These are phyloP conservation scores for Leptopilina clavipes DNA, from an alignment of 1,140 invertebrate species.

Conservation along the genomic window DNA sequence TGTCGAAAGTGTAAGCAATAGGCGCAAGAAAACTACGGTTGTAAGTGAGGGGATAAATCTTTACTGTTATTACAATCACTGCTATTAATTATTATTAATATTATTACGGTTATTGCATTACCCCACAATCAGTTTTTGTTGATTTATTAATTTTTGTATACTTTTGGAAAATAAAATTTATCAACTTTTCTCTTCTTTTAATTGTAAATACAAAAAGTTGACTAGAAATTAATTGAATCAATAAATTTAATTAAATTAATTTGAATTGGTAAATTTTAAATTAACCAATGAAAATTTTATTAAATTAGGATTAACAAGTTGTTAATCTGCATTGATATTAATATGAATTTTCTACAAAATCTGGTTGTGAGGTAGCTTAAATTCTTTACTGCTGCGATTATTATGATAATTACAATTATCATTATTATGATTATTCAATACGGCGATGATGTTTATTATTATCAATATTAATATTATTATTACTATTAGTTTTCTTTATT, in stretches of 20 bases:
- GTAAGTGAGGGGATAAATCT: conserved; percentile 64
- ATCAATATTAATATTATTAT: conserved; percentile 46
- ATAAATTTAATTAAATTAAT: too few species aligned
- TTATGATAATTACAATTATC: conserved; percentile 59
- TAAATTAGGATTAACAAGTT: too few species aligned
- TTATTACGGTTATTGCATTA: conserved; percentile 48
- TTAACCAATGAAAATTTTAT: too few species aligned
- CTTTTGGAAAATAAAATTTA: neutral
- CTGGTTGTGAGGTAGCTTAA: conserved; percentile 56
- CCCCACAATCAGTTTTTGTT: conserved; percentile 48
- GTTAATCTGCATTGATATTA: neutral
- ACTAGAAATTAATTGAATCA: too few species aligned
- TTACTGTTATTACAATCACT: conserved; percentile 65
- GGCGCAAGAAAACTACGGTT: conserved; percentile 59
- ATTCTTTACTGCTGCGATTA: conserved; percentile 62
- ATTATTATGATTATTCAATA: conserved; percentile 51
- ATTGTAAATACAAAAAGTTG: neutral
- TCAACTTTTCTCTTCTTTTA: too few species aligned
- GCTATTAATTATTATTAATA: conserved; percentile 49
- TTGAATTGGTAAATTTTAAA: too few species aligned
- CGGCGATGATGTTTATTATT: conserved; percentile 15
- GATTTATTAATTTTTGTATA: neutral
- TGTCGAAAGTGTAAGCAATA: conserved; percentile 58
- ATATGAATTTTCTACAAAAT: neutral
- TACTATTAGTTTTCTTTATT: conserved; percentile 61